Conservation (phyloP, 2,888 invertebrate species). For the Bombylius discolor region DNA sequence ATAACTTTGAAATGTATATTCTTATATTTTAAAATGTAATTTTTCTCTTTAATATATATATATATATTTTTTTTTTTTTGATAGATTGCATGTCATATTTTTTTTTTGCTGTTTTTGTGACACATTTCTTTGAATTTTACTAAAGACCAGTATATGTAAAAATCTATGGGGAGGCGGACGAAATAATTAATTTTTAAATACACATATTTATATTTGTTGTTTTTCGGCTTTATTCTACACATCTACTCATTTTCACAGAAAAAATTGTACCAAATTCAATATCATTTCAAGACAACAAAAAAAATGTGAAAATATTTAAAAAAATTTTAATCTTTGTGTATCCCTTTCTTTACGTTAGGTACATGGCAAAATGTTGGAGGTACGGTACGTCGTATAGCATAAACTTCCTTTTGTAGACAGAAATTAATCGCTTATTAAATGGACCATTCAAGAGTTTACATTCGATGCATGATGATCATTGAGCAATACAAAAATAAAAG, state of each 20-base stretch:
- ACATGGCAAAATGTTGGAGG: too few relatives aligned
- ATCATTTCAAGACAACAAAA: too few relatives aligned
- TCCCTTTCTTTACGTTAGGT: too few relatives aligned
- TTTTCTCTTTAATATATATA: not conserved
- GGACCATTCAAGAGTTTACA: not conserved
- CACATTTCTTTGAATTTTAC: conserved; percentile 1
- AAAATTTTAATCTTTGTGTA: too few relatives aligned
- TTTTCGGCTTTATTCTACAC: too few relatives aligned
- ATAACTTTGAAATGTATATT: not conserved
- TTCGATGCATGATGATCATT: not conserved
- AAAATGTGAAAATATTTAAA: too few relatives aligned
- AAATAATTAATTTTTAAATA: conserved; percentile 2
- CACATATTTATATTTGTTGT: not conserved
- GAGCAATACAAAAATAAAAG: not conserved
- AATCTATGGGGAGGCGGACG: conserved; percentile 4
- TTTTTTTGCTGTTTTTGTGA: conserved; percentile 4
- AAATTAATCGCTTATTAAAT: conserved; percentile 1
- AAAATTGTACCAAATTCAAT: too few relatives aligned
- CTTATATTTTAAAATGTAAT: not conserved
- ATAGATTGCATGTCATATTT: conserved; percentile 8
- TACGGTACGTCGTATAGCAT: too few relatives aligned
- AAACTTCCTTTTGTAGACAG: not conserved
- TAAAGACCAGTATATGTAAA: not conserved
- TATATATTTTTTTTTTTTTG: not conserved
- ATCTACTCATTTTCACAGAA: not conserved